Evolutionary conservation across 2,797 vertebrate genomes (phyloP), one percentile per base, ranked within the genome.

Genomic region (Myotis planiceps): DNA sequence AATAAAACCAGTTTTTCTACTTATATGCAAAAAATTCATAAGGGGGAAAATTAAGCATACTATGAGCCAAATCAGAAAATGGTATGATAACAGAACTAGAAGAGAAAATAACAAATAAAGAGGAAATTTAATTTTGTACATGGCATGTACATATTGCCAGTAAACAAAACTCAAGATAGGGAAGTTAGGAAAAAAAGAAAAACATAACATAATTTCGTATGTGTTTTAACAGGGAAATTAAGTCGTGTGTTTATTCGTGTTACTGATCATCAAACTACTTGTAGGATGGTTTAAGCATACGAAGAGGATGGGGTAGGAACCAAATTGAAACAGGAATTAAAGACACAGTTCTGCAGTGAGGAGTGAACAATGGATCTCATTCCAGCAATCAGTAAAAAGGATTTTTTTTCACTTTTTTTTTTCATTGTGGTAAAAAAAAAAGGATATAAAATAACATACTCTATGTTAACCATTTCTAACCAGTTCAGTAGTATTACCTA

Each of bases 51-150:
- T n/a, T 76, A 76, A 90, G 51, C 15, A 3, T 4, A 47, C 14
- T 60, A 14, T 76, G n/a, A 82, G 10, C 39, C 71, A 65, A 88
- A 78, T 32, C 16, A 49, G 32, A 86, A 84, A 85, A 66, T 76
- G 55, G n/a, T 34, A 49, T 32, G 27, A 51, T 76, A 91, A 72
- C 9, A 91, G 69, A 92, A 84, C 10, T 60, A 88, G 10, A 65
- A 84, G 21, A 42, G 5, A 86, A 68, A 90, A 93, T 37, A 78
- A 80, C 23, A 84, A 78, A 65, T 37, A 88, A 88, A 83, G 9
- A 58, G 65, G 92, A 87, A 58, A 18, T 88, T 94, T 71, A 75
- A 86, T 84, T 88, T 71, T 66, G 14, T 79, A 68, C 51, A n/a
- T 51, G 15, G 74, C 3, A 71, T 51, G 45, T 15, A 63, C 9